Evolutionary conservation across 2,888 invertebrate genomes (phyloP).

Genomic region (Camponotus fellah): DNA sequence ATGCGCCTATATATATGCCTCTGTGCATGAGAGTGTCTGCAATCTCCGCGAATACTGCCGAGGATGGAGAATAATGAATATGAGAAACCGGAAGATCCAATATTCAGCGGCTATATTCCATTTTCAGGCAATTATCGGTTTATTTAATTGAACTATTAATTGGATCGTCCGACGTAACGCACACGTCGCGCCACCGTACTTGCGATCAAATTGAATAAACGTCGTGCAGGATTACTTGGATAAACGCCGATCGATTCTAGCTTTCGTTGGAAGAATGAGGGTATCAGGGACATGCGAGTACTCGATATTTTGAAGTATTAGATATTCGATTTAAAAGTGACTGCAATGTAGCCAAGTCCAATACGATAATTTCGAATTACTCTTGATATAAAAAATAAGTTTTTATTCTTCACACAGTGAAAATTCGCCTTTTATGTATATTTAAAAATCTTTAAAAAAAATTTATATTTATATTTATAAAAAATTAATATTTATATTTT

Average conservation of each 20-base stretch:
- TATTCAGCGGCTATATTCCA: conserved; percentile 77
- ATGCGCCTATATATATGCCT: not conserved
- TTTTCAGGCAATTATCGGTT: conserved; percentile 83
- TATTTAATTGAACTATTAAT: conserved; percentile 83
- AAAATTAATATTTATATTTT: too few relatives aligned
- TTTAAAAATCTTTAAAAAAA: not conserved
- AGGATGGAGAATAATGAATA: conserved; percentile 71
- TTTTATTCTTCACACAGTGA: not conserved
- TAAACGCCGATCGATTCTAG: conserved; percentile 58
- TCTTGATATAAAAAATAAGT: not conserved
- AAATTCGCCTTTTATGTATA: not conserved
- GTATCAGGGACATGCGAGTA: conserved; percentile 33
- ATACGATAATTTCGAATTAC: not conserved
- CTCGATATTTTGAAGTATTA: conserved; percentile 14
- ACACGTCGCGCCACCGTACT: conserved; percentile 59
- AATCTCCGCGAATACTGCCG: conserved; percentile 38
- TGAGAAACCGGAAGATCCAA: conserved; percentile 74
- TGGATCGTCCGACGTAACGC: conserved; percentile 73
- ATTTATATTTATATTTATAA: too few relatives aligned
- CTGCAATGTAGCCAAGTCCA: not conserved
- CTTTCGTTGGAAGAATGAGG: conserved; percentile 56
- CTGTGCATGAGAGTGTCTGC: conserved; percentile 20
- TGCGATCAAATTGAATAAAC: conserved; percentile 70
- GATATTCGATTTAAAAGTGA: conserved; percentile 18
- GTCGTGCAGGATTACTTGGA: conserved; percentile 62